A percentile compares a stretch with the other conserved stretches of the same genome.
These are phyloP conservation scores for Pentalonia nigronervosa DNA, from an alignment of 1,140 invertebrate genomes.

Conservation along the genomic window DNA sequence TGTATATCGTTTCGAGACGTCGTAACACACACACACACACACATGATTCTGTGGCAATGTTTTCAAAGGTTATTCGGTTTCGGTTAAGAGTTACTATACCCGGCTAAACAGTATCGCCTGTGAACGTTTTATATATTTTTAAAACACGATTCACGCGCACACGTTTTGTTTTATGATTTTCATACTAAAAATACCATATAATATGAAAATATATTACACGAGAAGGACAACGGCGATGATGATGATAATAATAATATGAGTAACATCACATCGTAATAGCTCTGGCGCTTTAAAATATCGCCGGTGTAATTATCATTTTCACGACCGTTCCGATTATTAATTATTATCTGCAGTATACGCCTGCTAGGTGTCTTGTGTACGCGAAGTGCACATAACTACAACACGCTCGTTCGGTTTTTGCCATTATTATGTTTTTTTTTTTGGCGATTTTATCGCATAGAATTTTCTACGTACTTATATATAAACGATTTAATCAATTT, in stretches of 20 bases:
- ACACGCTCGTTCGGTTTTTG: neutral
- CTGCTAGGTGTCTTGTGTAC: neutral
- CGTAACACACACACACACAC: neutral
- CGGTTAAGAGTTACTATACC: neutral
- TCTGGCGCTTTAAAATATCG: neutral
- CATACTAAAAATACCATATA: neutral
- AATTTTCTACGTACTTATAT: neutral
- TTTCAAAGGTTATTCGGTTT: constrained; percentile 15
- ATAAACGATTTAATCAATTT: constrained; percentile 34
- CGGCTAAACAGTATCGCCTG: neutral
- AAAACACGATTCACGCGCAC: neutral
- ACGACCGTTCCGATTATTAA: constrained; percentile 8
- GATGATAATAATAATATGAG: neutral
- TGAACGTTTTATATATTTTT: constrained; percentile 1
- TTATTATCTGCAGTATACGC: neutral
- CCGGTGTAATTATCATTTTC: neutral
- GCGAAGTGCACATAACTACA: neutral
- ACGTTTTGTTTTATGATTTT: constrained; percentile 34
- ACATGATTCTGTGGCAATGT: neutral
- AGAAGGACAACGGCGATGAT: neutral
- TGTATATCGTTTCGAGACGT: neutral
- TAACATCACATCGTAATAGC: neutral
- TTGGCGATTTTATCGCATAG: neutral
- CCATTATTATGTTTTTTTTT: neutral
- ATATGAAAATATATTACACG: neutral